These are phyloP conservation scores for Lateolabrax maculatus DNA, from an alignment of 2,797 vertebrate species.

Conservation along the genomic window DNA sequence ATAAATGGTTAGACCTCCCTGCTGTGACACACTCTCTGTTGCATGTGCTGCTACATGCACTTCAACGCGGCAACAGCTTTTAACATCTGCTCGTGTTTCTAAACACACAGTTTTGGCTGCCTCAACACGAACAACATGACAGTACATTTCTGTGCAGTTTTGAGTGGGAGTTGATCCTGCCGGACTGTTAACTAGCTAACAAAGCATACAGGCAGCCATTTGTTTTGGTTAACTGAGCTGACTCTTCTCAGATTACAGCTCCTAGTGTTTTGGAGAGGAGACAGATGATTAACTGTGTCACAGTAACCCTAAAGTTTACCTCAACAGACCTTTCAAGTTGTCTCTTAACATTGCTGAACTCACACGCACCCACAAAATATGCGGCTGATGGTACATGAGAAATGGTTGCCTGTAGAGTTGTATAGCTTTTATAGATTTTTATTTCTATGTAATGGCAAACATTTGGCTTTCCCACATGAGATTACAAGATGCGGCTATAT, in stretches of 20 bases:
- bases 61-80: slow-evolving; percentile 20
- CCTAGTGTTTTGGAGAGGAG: slow-evolving; percentile 6
- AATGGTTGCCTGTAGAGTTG: not conserved
- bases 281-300: slow-evolving; percentile 17
- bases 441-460: not conserved
- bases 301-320: slow-evolving; percentile 15
- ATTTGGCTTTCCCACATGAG: not conserved
- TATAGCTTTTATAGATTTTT: not conserved
- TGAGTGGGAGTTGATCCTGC: not conserved
- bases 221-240: slow-evolving; percentile 26
- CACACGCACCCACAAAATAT: not conserved
- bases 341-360: not conserved
- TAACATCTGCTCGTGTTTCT: slow-evolving; percentile 14
- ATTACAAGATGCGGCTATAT: not conserved
- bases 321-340: not conserved
- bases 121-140: not conserved
- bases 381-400: not conserved
- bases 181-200: not conserved
- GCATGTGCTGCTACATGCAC: slow-evolving; percentile 6
- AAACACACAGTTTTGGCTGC: not conserved
- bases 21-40: slow-evolving; percentile 30
- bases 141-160: not conserved
- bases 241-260: slow-evolving; percentile 27
- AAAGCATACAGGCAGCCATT: not conserved
- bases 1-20: slow-evolving; percentile 49